phyloP scores from a whole-genome alignment of 1,140 invertebrate species.

The Euglossa dilemma region DNA sequence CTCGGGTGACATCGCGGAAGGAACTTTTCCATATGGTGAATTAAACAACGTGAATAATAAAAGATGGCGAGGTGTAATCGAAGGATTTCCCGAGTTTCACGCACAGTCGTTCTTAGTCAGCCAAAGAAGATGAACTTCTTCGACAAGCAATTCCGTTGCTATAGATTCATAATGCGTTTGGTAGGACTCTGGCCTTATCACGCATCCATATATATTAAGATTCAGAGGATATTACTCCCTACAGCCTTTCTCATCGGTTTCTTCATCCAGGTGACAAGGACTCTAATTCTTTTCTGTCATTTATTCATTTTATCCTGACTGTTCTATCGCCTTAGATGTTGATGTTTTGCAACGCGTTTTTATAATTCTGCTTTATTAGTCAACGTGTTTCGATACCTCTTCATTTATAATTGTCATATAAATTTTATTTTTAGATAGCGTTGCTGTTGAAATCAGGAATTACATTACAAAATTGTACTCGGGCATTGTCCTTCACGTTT shows the following conservation, averaged over 20 bases:
- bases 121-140: conserved; percentile 32
- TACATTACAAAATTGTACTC: background rate
- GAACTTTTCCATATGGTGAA: background rate
- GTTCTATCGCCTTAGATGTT: too few species aligned
- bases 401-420: too few species aligned
- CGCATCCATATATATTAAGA: background rate
- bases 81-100: background rate
- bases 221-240: conserved; percentile 7
- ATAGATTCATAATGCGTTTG: background rate
- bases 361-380: too few species aligned
- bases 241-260: too few species aligned
- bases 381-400: too few species aligned
- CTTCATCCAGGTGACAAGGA: background rate
- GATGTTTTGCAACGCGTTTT: too few species aligned
- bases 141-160: background rate
- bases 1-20: rapidly evolving
- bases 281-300: background rate
- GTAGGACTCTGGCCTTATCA: conserved; percentile 48
- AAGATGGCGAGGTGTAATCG: background rate
- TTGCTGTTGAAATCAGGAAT: background rate
- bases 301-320: too few species aligned
- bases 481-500: background rate
- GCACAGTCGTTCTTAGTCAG: background rate
- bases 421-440: background rate
- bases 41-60: background rate